Conservation (phyloP, 2,797 vertebrate genomes). For the Crotalus adamanteus region DNA sequence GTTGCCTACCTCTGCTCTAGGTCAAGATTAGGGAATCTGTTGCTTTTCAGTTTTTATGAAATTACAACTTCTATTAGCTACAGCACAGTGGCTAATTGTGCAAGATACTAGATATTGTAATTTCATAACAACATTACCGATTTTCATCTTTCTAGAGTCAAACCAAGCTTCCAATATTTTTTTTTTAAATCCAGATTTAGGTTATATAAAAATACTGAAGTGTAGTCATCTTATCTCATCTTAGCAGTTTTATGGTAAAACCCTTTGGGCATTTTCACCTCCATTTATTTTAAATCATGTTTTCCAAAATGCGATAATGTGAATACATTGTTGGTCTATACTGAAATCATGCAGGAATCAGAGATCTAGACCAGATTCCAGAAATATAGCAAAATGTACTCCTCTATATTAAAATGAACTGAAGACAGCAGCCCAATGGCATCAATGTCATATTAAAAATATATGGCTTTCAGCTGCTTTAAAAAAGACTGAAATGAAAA, state of each 20-base stretch:
- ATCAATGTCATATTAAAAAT: slow-evolving; percentile 37
- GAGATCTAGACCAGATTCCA: background rate
- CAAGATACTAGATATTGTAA: background rate
- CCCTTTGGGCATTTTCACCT: background rate
- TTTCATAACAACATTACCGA: background rate
- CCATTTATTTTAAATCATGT: background rate
- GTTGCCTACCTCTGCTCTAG: too few species aligned
- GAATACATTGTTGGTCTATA: background rate
- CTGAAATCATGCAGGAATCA: background rate
- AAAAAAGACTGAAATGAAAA: slow-evolving; percentile 55
- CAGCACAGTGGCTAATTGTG: background rate
- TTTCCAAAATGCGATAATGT: background rate
- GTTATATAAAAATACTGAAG: background rate
- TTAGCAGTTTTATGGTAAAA: background rate
- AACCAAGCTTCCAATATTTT: background rate
- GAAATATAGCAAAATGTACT: background rate
- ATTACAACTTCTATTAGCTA: background rate
- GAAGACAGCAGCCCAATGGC: slow-evolving; percentile 18
- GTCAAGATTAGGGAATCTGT: background rate
- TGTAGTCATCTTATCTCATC: background rate
- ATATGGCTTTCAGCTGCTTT: slow-evolving; percentile 50
- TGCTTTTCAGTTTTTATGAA: background rate
- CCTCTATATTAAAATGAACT: slow-evolving; percentile 10
- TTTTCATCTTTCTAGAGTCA: background rate
- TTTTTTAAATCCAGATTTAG: background rate